A percentile compares a stretch with the other conserved stretches of the same genome.
phyloP scores from a whole-genome alignment of 2,113 vertebrate genomes.

The Ciconia boyciana region DNA sequence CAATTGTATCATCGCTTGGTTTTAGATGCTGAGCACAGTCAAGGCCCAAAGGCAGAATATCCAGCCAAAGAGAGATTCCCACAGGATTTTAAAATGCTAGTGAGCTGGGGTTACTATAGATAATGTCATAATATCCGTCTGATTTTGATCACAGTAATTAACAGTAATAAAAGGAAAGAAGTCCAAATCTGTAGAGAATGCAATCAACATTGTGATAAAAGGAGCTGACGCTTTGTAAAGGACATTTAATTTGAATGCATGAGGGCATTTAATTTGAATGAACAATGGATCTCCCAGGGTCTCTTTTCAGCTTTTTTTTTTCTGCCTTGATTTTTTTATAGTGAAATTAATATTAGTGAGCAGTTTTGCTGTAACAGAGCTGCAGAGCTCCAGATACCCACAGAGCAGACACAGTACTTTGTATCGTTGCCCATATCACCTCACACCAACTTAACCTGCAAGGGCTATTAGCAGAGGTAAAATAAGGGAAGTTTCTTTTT shows the following conservation, averaged over 20 bases:
- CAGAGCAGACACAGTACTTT: background rate
- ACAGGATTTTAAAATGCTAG: background rate
- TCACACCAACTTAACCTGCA: background rate
- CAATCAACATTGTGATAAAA: background rate
- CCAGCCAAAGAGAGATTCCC: background rate
- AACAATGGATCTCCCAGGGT: background rate
- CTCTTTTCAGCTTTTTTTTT: background rate
- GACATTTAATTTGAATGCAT: background rate
- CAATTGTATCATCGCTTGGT: background rate
- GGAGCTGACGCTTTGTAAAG: background rate
- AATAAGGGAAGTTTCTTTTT: background rate
- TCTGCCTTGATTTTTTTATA: background rate
- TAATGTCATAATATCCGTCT: background rate
- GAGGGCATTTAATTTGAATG: background rate
- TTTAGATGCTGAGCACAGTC: background rate
- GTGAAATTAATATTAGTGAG: background rate
- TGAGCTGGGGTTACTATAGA: background rate
- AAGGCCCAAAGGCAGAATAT: background rate
- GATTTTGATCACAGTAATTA: background rate
- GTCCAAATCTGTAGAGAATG: background rate
- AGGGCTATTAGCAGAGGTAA: background rate
- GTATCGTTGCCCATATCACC: rapidly evolving
- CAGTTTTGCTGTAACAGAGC: background rate
- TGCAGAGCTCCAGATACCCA: background rate
- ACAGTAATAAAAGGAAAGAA: background rate